phyloP scores from a whole-genome alignment of 2,113 vertebrate genomes.

The Danionella cerebrum region DNA sequence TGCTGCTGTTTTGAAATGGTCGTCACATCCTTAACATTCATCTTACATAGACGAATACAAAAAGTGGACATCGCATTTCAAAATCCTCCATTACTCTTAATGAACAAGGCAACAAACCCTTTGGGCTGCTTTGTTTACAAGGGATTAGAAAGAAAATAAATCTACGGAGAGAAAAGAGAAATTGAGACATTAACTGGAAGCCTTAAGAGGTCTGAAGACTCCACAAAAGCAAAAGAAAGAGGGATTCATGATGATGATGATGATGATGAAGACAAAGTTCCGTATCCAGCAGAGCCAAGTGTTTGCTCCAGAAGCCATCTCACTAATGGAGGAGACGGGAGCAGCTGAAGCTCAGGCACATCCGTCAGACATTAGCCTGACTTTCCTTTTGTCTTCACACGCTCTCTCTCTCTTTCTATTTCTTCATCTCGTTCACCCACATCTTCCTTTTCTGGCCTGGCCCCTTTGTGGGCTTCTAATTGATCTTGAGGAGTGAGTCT shows the following conservation, averaged over 20 bases:
- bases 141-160: no score
- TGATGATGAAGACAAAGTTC: no score
- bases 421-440: slow-evolving; percentile 31
- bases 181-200: no score
- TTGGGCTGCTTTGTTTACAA: no score
- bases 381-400: slow-evolving; percentile 48
- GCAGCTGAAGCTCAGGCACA: slow-evolving; percentile 52
- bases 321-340: slow-evolving; percentile 53
- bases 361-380: slow-evolving; percentile 37
- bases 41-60: no score
- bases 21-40: no score
- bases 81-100: no score
- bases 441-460: slow-evolving; percentile 34
- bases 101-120: no score
- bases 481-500: slow-evolving; percentile 57
- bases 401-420: slow-evolving; percentile 21
- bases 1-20: no score
- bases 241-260: background rate
- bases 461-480: slow-evolving; percentile 61
- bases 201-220: background rate
- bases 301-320: background rate
- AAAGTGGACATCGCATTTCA: no score
- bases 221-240: background rate
- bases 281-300: no score
- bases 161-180: no score